Evolutionary conservation across 1,140 invertebrate species (phyloP).

Genomic region (Portunus trituberculatus): DNA sequence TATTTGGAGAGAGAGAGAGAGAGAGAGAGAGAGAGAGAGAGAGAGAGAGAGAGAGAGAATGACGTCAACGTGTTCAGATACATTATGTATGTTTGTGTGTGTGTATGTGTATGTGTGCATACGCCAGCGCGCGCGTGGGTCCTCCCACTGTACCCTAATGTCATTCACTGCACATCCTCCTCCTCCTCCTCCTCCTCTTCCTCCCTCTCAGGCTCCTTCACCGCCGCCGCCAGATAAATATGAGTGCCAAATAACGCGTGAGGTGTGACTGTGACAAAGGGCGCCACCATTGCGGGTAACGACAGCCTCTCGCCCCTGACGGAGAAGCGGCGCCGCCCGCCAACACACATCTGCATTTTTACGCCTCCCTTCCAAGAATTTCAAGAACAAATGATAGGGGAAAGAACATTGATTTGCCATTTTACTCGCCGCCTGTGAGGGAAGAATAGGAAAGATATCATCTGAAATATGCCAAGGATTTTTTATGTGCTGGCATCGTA

Average conservation of each 20-base stretch:
- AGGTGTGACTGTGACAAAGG: conserved; percentile 30
- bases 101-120: too few species aligned
- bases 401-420: conserved; percentile 58
- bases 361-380: conserved; percentile 51
- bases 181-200: conserved; percentile 7
- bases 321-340: conserved; percentile 33
- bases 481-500: conserved; percentile 66
- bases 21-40: too few species aligned
- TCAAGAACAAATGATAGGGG: conserved; percentile 70
- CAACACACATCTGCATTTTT: conserved; percentile 67
- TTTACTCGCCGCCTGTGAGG: neutral
- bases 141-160: too few species aligned
- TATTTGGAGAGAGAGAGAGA: neutral
- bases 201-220: neutral
- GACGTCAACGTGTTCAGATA: too few species aligned
- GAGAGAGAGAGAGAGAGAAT: too few species aligned
- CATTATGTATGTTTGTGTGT: too few species aligned
- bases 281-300: conserved; percentile 42
- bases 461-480: conserved; percentile 70
- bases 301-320: conserved; percentile 30
- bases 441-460: conserved; percentile 54
- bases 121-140: too few species aligned
- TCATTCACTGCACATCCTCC: neutral
- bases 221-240: neutral
- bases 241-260: neutral